phyloP scores from a whole-genome alignment of 2,113 vertebrate species.

The Corythornis vintsioides region DNA sequence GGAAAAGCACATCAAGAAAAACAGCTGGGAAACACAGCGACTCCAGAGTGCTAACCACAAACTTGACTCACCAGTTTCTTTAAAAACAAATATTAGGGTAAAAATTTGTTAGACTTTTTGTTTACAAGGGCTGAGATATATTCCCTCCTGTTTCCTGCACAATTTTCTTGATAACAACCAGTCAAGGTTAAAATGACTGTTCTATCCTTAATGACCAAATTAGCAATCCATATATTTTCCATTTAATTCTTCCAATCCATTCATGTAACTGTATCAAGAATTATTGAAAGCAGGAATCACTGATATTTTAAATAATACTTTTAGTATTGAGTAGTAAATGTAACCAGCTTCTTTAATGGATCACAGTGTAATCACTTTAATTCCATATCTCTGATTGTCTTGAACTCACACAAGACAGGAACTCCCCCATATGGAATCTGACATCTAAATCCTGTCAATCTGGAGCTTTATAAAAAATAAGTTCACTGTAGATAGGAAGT shows the following conservation, averaged over 20 bases:
- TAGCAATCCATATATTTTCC: constrained; percentile 31
- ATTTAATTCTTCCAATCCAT: constrained; percentile 11
- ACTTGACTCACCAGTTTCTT: background rate
- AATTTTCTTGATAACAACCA: background rate
- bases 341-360: background rate
- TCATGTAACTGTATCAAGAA: background rate
- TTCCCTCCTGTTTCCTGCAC: background rate
- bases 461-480: background rate
- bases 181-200: background rate
- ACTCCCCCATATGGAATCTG: background rate
- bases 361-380: background rate
- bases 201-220: background rate
- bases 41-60: background rate
- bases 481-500: background rate
- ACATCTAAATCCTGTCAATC: background rate
- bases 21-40: background rate
- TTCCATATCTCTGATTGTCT: background rate
- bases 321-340: background rate
- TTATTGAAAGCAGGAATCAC: background rate
- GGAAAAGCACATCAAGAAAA: background rate
- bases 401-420: background rate
- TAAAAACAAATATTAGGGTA: background rate
- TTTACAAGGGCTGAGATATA: background rate
- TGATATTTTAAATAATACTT: constrained; percentile 3
- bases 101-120: background rate